A percentile compares a stretch with the other conserved stretches of the same genome.
phyloP scores from a whole-genome alignment of 1,140 invertebrate species.

The Bombus waltoni region DNA sequence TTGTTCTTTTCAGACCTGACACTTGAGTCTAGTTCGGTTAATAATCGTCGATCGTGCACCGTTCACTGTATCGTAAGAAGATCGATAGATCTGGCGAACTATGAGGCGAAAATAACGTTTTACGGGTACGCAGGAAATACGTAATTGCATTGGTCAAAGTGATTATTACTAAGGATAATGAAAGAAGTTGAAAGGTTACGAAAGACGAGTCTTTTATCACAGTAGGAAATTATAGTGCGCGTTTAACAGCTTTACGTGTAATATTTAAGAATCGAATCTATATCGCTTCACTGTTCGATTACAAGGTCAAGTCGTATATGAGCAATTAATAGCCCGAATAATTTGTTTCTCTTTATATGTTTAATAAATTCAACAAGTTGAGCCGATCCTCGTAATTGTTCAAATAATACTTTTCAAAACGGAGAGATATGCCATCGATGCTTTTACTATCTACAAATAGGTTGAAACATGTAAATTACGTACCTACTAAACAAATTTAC shows the following conservation, averaged over 20 bases:
- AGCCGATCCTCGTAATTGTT: not conserved
- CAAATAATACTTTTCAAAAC: slow-evolving; percentile 45
- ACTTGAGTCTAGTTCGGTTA: not conserved
- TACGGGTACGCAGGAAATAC: not conserved
- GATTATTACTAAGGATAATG: not conserved
- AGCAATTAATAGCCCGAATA: not conserved
- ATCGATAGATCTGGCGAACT: not conserved
- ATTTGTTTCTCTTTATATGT: not conserved
- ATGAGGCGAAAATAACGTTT: not conserved
- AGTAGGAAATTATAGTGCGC: not conserved
- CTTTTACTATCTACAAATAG: slow-evolving; percentile 52
- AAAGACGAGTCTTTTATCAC: not conserved
- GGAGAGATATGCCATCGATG: slow-evolving; percentile 56
- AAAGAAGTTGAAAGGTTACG: not conserved
- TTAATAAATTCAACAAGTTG: not conserved
- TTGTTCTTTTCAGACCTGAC: slow-evolving; percentile 5
- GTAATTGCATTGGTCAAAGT: not conserved
- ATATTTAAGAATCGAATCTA: not conserved
- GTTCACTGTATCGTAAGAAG: not conserved
- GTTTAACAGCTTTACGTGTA: not conserved
- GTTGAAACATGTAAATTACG: not conserved
- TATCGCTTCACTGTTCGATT: not conserved
- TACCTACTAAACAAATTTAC: not conserved
- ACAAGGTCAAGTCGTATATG: not conserved
- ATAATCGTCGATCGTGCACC: not conserved